phyloP scores from a whole-genome alignment of 2,797 vertebrate species.

The Syngnathus acus region DNA sequence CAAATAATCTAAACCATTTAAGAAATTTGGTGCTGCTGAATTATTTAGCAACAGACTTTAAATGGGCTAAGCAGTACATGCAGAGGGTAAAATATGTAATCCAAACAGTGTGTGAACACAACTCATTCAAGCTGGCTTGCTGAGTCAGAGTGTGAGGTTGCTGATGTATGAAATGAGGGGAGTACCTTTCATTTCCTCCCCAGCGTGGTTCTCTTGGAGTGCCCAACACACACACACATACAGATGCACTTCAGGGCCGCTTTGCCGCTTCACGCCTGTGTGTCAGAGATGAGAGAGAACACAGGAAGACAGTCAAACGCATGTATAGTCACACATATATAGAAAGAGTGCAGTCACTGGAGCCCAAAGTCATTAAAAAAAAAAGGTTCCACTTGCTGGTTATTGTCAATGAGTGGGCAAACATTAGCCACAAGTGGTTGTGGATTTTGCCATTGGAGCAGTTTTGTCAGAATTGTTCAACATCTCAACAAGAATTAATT shows the following conservation, averaged over 20 bases:
- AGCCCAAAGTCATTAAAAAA: not conserved
- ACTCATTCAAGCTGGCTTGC: conserved; percentile 38
- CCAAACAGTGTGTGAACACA: conserved; percentile 8
- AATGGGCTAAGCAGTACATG: not conserved
- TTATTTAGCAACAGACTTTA: not conserved
- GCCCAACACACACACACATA: conserved; percentile 35
- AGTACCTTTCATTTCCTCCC: conserved; percentile 65
- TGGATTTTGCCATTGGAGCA: not conserved
- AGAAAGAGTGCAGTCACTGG: not conserved
- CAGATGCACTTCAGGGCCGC: conserved; percentile 12
- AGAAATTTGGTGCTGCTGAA: not conserved
- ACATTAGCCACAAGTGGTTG: not conserved
- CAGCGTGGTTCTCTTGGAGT: conserved; percentile 34
- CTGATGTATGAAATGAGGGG: conserved; percentile 64
- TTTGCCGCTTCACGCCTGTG: conserved; percentile 47
- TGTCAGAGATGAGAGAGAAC: conserved; percentile 62
- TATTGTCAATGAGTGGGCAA: not conserved
- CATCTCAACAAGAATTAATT: not conserved
- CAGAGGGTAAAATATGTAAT: conserved; percentile 27
- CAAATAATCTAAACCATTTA: not conserved
- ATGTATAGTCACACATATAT: conserved; percentile 6
- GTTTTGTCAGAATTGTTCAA: not conserved
- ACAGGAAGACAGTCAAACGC: conserved; percentile 58
- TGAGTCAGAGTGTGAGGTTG: conserved; percentile 63
- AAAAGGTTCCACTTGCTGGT: not conserved